Conservation (phyloP, 2,113 vertebrate species). For the Burhinus oedicnemus region DNA sequence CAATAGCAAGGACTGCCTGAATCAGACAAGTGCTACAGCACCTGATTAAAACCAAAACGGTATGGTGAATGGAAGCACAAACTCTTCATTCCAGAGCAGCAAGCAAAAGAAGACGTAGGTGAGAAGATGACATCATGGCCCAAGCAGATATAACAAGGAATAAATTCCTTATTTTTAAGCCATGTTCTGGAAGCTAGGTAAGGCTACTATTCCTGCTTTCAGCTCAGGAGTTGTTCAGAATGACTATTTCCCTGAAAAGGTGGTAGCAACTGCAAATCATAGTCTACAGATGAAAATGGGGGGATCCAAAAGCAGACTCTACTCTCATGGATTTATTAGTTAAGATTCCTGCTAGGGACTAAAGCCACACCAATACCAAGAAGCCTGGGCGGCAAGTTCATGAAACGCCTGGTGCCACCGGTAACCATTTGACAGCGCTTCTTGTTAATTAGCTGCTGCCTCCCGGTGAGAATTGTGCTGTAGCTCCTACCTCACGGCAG, state of each 20-base stretch:
- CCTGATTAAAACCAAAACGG: background rate
- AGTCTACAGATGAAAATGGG: background rate
- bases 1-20: background rate
- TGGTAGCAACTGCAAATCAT: background rate
- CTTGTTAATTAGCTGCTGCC: background rate
- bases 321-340: background rate
- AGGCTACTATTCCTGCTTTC: background rate
- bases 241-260: background rate
- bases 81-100: background rate
- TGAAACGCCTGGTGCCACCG: accelerated
- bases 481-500: background rate
- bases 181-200: background rate
- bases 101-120: background rate
- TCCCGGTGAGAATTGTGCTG: background rate
- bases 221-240: background rate
- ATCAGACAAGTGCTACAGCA: background rate
- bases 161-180: background rate
- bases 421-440: background rate
- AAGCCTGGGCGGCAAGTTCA: background rate
- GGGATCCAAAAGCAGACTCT: background rate
- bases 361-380: background rate
- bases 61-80: background rate
- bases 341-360: background rate
- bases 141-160: background rate
- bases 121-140: background rate